Base-by-base conservation (phyloP, 2,888 invertebrate genomes). In the Lymantria dispar region DNA sequence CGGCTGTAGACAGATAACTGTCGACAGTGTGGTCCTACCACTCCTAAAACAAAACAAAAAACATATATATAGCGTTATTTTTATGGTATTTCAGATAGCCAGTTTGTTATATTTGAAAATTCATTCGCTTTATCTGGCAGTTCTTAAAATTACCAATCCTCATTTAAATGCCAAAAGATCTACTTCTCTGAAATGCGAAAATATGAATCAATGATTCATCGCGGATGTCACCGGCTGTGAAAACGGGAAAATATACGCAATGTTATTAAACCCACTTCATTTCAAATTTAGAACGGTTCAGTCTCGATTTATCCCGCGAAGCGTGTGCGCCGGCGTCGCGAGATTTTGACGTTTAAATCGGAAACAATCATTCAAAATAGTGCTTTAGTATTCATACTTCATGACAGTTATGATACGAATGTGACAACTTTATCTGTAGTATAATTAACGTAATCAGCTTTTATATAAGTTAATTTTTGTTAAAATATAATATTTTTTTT, bases 181-280 rank as follows among this genome's bases (percentile, higher is more conserved):
- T 45, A 53, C 46, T 62, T 52, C 52, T 55, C 56, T 68, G 59
- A 66, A 54, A 33, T 48, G 56, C 56, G 56, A 77, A 76, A 78
- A 70, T 68, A 68, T 73, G 66, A 74, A 76, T 74, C 73, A 58
- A 59, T 83, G 84, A 85, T 56, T 85, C 85, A 85, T 60, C 53
- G 51, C 68, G 74, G 72, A 74, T 83, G 80, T 82, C 81, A 78
- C 76, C 68, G 68, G 68, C 52, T 46, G 73, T 74, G 77, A 81
- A 85, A 88, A 84, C 81, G 80, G 79, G 84, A 80, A 87, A 90
- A 88, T 86, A 78, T 80, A 85, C 78, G 82, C 80, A 77, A 84
- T 87, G 84, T 86, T 87, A 85, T 85, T 86, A 88, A 85, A 83
- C 76, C 81, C 87, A 85, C 87, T 86, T 83, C 81, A 83, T 80